These are phyloP conservation scores for Sphecodes monilicornis DNA, from an alignment of 2,888 invertebrate species.

Conservation along the genomic window DNA sequence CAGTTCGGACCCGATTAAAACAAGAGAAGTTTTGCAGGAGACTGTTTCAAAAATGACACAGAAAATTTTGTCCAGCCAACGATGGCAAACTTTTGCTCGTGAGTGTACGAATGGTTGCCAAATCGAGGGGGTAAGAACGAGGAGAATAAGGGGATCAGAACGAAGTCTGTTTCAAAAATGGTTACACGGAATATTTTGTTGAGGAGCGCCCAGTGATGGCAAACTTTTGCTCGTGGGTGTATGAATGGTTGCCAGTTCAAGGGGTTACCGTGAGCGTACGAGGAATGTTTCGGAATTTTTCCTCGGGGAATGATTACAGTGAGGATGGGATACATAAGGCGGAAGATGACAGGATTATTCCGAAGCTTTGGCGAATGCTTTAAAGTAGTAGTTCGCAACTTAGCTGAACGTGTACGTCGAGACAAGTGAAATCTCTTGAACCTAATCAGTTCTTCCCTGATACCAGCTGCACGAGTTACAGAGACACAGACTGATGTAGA, in stretches of 20 bases:
- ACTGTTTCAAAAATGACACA: too few species aligned
- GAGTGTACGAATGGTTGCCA: too few species aligned
- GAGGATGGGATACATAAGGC: too few species aligned
- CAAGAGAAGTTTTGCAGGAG: neutral
- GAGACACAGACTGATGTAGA: neutral
- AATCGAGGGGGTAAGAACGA: too few species aligned
- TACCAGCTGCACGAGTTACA: neutral
- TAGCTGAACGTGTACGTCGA: neutral
- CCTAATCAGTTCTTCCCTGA: slow-evolving; percentile 2
- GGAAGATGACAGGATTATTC: neutral
- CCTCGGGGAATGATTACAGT: neutral
- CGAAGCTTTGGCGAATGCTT: neutral
- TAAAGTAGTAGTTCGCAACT: neutral
- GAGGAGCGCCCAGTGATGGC: neutral
- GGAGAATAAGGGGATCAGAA: too few species aligned
- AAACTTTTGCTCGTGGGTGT: neutral
- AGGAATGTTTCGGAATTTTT: neutral
- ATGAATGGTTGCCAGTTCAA: neutral
- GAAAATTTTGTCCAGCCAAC: too few species aligned
- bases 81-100: too few species aligned
- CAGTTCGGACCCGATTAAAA: neutral
- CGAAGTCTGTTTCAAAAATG: too few species aligned
- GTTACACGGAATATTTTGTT: too few species aligned
- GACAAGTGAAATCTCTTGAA: neutral
- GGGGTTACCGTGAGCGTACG: neutral